Evolutionary conservation across 2,888 invertebrate species (phyloP).

Genomic region (Oscheius sp.): DNA sequence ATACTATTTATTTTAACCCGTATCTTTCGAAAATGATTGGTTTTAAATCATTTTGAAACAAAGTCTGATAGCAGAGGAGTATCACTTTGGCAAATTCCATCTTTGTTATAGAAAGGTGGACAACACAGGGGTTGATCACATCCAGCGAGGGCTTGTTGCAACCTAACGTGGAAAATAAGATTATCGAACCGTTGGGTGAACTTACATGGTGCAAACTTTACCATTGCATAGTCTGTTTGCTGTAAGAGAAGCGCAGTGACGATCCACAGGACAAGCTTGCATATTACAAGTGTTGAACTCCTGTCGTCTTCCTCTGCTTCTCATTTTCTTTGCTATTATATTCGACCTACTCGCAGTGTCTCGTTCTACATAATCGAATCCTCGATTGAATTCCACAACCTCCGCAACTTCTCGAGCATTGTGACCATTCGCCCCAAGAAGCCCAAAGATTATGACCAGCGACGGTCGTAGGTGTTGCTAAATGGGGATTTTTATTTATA

Average conservation of each 20-base stretch:
- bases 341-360: constrained; percentile 60
- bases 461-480: constrained; percentile 53
- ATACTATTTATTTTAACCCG: neutral
- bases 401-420: constrained; percentile 68
- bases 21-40: neutral
- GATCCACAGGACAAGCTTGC: constrained; percentile 66
- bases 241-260: constrained; percentile 60
- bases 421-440: constrained; percentile 69
- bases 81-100: constrained; percentile 59
- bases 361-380: constrained; percentile 59
- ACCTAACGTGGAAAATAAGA: constrained; percentile 41
- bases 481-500: constrained; percentile 23
- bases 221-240: constrained; percentile 63
- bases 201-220: constrained; percentile 56
- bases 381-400: constrained; percentile 68
- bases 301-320: constrained; percentile 64
- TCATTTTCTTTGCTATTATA: neutral
- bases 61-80: constrained; percentile 21
- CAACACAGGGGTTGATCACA: constrained; percentile 69
- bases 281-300: constrained; percentile 70
- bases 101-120: constrained; percentile 65
- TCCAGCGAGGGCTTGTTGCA: constrained; percentile 49
- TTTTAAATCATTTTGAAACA: neutral
- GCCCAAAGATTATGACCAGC: constrained; percentile 61
- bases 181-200: neutral